Evolutionary conservation across 2,797 vertebrate genomes (phyloP).

Genomic region (Sebastiscus tertius): DNA sequence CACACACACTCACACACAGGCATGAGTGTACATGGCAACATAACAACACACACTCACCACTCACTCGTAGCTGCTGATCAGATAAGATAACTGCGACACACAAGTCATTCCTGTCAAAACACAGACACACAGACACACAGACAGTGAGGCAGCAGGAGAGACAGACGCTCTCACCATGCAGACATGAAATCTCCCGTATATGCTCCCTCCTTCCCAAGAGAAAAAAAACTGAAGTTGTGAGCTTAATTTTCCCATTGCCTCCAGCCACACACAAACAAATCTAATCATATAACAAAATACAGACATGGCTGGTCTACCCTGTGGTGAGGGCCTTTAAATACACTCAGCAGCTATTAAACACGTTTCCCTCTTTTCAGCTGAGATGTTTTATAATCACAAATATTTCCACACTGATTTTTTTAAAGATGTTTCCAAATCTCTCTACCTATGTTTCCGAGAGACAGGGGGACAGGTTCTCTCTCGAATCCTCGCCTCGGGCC

Average conservation of each 20-base stretch:
- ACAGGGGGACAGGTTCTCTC: slow-evolving; percentile 33
- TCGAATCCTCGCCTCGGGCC: slow-evolving; percentile 48
- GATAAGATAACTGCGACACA: slow-evolving; percentile 21
- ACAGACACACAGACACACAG: slow-evolving; percentile 46
- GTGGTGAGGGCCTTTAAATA: slow-evolving; percentile 37
- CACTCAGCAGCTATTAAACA: slow-evolving; percentile 8
- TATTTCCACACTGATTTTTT: slow-evolving; percentile 5
- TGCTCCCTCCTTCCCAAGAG: not conserved
- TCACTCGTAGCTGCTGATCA: slow-evolving; percentile 30
- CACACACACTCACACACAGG: slow-evolving; percentile 14
- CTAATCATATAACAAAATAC: slow-evolving; percentile 41
- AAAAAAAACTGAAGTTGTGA: slow-evolving; percentile 16
- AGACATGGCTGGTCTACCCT: slow-evolving; percentile 44
- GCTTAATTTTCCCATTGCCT: slow-evolving; percentile 47
- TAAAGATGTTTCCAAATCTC: slow-evolving; percentile 9
- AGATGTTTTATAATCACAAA: slow-evolving; percentile 14
- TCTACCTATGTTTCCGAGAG: not conserved
- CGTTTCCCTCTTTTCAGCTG: slow-evolving; percentile 4
- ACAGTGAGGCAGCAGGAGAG: slow-evolving; percentile 14
- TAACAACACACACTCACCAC: slow-evolving; percentile 29
- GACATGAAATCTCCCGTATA: not conserved
- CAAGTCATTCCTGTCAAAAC: slow-evolving; percentile 54
- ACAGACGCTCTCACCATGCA: slow-evolving; percentile 21
- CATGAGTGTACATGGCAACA: slow-evolving; percentile 34
- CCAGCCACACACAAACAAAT: slow-evolving; percentile 34